phyloP scores from a whole-genome alignment of 2,797 vertebrate genomes.

The Thaleichthys pacificus region DNA sequence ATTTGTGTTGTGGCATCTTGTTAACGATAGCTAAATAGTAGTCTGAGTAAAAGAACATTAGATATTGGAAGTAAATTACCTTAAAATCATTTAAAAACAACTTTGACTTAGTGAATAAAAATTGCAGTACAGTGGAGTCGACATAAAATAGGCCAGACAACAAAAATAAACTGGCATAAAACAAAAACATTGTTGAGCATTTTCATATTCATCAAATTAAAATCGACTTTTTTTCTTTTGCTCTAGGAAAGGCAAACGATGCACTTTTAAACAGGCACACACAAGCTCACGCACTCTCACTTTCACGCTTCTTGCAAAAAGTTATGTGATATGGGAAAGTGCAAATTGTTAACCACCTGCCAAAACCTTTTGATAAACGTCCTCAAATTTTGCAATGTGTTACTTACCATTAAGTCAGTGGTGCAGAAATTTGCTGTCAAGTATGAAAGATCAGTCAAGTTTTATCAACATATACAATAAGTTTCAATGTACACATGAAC shows the following conservation, averaged over 20 bases:
- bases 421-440: constrained; percentile 73
- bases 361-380: constrained; percentile 50
- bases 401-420: constrained; percentile 55
- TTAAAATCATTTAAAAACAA: constrained; percentile 51
- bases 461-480: constrained; percentile 57
- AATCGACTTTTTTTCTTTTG: constrained; percentile 39
- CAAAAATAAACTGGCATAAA: constrained; percentile 23
- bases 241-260: constrained; percentile 9
- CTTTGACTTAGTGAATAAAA: constrained; percentile 59
- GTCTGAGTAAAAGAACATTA: constrained; percentile 43
- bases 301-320: neutral
- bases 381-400: constrained; percentile 54
- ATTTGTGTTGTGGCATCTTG: constrained; percentile 46
- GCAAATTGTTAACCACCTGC: constrained; percentile 66
- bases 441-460: constrained; percentile 80
- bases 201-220: constrained; percentile 56
- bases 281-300: constrained; percentile 8
- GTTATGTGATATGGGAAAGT: constrained; percentile 65
- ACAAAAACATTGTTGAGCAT: constrained; percentile 50
- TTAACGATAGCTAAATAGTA: constrained; percentile 21
- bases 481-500: constrained; percentile 73
- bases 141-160: constrained; percentile 50
- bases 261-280: constrained; percentile 28
- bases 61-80: constrained; percentile 61
- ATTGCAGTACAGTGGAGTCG: constrained; percentile 67